A percentile compares a stretch with the other conserved stretches of the same genome.
These are phyloP conservation scores for Aspiorhynchus laticeps DNA, from an alignment of 2,113 vertebrate species.

Conservation along the genomic window DNA sequence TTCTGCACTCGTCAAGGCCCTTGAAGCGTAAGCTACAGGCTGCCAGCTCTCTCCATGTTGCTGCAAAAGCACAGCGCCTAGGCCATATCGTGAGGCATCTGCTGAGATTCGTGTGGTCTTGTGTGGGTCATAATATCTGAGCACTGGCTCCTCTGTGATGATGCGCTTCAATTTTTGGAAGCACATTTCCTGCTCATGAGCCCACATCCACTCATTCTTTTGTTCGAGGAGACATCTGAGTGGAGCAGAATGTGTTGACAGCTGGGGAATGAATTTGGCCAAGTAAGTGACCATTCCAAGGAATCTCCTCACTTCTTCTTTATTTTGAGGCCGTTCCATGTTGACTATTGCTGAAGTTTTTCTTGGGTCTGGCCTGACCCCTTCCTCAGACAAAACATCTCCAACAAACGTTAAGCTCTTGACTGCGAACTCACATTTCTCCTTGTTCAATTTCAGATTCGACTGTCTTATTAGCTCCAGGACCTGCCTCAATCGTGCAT, in stretches of 20 bases:
- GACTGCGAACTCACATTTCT: conserved; percentile 51
- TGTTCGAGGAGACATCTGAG: conserved; percentile 40
- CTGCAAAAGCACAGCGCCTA: conserved; percentile 46
- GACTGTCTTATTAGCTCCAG: conserved; percentile 9
- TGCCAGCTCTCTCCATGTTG: conserved; percentile 15
- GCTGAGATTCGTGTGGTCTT: conserved; percentile 32
- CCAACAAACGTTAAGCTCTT: conserved; percentile 44
- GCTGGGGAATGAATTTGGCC: conserved; percentile 40
- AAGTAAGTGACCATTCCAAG: conserved; percentile 51
- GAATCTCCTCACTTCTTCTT: conserved; percentile 46
- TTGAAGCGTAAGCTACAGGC: conserved; percentile 43
- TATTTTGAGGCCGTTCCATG: conserved; percentile 29
- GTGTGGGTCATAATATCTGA: conserved; percentile 39
- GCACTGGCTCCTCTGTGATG: conserved; percentile 35
- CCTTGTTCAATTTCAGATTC: conserved; percentile 45
- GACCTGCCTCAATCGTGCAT: conserved; percentile 17
- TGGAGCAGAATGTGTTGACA: conserved; percentile 44
- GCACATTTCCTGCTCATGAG: conserved; percentile 41
- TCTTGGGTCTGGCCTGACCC: conserved; percentile 38
- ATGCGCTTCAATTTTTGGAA: conserved; percentile 28
- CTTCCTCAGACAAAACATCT: conserved; percentile 48
- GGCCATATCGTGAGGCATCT: conserved; percentile 41
- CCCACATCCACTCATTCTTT: conserved; percentile 30
- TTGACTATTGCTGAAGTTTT: conserved; percentile 50
- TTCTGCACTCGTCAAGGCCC: conserved; percentile 29